Percentiles rank a stretch among this genome's conserved stretches.
phyloP scores from a whole-genome alignment of 2,888 invertebrate species.

The Camptogramma bilineatum region DNA sequence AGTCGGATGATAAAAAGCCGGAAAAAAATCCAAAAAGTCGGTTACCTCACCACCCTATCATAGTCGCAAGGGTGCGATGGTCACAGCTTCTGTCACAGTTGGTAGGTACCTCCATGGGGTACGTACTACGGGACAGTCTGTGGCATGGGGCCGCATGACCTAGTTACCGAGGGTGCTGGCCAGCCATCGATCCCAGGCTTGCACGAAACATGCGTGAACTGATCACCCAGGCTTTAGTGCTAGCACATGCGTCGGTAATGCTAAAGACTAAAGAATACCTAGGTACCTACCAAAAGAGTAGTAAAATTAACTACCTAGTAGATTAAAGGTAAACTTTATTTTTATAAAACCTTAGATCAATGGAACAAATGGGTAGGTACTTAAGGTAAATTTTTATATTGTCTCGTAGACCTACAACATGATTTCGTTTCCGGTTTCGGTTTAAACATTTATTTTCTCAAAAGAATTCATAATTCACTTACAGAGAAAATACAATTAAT shows the following conservation, averaged over 20 bases:
- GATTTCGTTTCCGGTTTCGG: too few relatives aligned
- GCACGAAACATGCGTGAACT: conserved; percentile 3
- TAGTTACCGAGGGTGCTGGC: conserved; percentile 73
- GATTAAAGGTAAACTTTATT: too few relatives aligned
- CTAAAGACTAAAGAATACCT: not conserved
- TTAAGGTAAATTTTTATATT: too few relatives aligned
- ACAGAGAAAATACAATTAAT: too few relatives aligned
- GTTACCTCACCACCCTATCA: not conserved
- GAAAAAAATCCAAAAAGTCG: not conserved
- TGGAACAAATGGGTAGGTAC: too few relatives aligned
- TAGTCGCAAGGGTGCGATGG: conserved; percentile 24
- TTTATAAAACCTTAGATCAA: too few relatives aligned
- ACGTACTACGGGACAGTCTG: conserved; percentile 16
- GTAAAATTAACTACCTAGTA: too few relatives aligned
- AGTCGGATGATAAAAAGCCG: not conserved
- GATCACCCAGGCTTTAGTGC: not conserved
- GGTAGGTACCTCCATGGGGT: conserved; percentile 23
- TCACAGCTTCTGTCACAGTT: conserved; percentile 26
- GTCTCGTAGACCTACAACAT: too few relatives aligned
- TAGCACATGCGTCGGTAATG: not conserved
- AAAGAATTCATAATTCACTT: too few relatives aligned
- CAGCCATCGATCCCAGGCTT: conserved; percentile 74
- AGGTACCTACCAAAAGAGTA: not conserved
- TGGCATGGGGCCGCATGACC: conserved; percentile 72
- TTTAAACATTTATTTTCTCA: too few relatives aligned